Conservation (phyloP, 2,888 invertebrate genomes). For the Epinotia ramella region DNA sequence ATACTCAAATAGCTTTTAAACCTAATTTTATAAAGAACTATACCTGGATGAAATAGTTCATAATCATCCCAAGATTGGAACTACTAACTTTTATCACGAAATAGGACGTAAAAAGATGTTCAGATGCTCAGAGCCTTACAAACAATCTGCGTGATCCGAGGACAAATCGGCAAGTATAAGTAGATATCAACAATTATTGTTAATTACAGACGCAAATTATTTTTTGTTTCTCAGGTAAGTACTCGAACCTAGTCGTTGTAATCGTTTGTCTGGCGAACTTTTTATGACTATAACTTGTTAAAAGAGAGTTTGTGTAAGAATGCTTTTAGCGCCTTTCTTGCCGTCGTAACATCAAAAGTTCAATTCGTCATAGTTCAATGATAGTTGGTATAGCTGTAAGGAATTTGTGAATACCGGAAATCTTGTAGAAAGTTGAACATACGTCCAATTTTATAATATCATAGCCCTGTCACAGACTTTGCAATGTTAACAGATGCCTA, state of each 20-base stretch:
- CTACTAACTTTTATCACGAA: not conserved
- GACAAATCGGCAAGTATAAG: not conserved
- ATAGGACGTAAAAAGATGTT: not conserved
- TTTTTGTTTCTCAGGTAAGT: slow-evolving; percentile 18
- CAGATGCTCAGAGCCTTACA: not conserved
- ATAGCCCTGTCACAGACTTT: too few species aligned
- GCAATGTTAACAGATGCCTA: too few species aligned
- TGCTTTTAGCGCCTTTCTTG: too few species aligned
- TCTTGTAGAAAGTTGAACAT: too few species aligned
- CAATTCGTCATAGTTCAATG: too few species aligned
- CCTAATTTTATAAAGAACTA: not conserved
- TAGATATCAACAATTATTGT: slow-evolving; percentile 7
- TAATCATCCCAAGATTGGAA: not conserved
- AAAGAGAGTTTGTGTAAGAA: not conserved
- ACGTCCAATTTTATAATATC: too few species aligned
- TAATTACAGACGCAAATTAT: slow-evolving; percentile 14
- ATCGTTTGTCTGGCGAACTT: not conserved
- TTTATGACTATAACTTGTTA: not conserved
- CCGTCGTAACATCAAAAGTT: too few species aligned
- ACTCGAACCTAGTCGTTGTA: not conserved
- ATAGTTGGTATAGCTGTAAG: too few species aligned
- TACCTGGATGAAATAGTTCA: not conserved
- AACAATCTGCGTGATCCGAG: slow-evolving; percentile 14
- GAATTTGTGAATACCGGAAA: too few species aligned
- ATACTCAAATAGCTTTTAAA: too few species aligned